phyloP scores from a whole-genome alignment of 2,797 vertebrate genomes.

The Hipposideros larvatus region DNA sequence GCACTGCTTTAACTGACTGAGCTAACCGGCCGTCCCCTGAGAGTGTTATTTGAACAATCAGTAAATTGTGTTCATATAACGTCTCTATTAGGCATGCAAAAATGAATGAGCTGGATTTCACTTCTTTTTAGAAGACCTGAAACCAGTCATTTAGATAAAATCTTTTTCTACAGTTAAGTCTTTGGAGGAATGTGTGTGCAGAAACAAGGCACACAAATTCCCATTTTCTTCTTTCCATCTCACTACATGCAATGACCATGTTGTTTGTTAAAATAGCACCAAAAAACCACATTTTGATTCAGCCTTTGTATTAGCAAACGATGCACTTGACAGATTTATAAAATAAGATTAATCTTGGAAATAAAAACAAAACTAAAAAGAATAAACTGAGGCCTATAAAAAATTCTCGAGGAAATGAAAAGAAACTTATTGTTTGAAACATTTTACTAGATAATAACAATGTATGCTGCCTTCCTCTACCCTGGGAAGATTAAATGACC shows the following conservation, averaged over 20 bases:
- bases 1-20: too few species aligned
- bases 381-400: not conserved
- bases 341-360: not conserved
- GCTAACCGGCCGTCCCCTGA: not conserved
- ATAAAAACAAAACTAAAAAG: conserved; percentile 1
- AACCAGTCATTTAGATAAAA: not conserved
- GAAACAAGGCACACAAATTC: not conserved
- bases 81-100: not conserved
- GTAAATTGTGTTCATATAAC: not conserved
- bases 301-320: not conserved
- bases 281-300: not conserved
- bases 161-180: not conserved
- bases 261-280: not conserved
- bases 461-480: not conserved
- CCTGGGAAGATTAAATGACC: not conserved
- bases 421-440: not conserved
- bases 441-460: not conserved
- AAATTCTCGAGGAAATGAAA: conserved; percentile 44
- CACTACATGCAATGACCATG: accelerated
- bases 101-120: not conserved
- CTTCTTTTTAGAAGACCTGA: not conserved
- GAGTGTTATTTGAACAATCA: not conserved
- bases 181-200: not conserved
- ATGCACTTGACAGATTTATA: not conserved
- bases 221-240: not conserved